phyloP scores from a whole-genome alignment of 2,888 invertebrate species.

The Siphonodentalium dalli region DNA sequence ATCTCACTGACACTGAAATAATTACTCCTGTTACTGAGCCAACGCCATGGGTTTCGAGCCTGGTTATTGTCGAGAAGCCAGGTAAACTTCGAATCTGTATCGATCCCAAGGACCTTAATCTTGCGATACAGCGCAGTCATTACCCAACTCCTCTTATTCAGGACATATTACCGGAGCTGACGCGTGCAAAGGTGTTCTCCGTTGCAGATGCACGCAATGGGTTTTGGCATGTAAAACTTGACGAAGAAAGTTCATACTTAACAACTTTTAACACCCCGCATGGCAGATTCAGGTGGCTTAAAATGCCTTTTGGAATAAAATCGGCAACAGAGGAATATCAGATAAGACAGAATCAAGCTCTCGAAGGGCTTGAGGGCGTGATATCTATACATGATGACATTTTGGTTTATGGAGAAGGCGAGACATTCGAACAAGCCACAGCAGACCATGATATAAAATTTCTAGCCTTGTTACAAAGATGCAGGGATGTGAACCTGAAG shows the following conservation, averaged over 20 bases:
- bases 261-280: slow-evolving; percentile 35
- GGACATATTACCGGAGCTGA: slow-evolving; percentile 30
- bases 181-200: slow-evolving; percentile 29
- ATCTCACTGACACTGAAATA: slow-evolving; percentile 12
- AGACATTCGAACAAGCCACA: slow-evolving; percentile 19
- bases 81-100: slow-evolving; percentile 28
- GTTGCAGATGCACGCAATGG: slow-evolving; percentile 27
- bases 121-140: slow-evolving; percentile 22
- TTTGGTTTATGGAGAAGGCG: slow-evolving; percentile 25
- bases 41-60: slow-evolving; percentile 31
- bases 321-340: slow-evolving; percentile 32
- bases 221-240: slow-evolving; percentile 29
- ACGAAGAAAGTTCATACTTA: slow-evolving; percentile 26
- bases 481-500: slow-evolving; percentile 16
- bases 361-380: slow-evolving; percentile 31
- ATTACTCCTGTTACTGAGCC: slow-evolving; percentile 26
- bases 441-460: slow-evolving; percentile 27
- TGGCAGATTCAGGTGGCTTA: slow-evolving; percentile 31
- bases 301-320: slow-evolving; percentile 34
- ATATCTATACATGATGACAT: slow-evolving; percentile 33
- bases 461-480: slow-evolving; percentile 15
- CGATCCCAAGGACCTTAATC: slow-evolving; percentile 32
- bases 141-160: slow-evolving; percentile 30
- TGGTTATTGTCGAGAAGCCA: slow-evolving; percentile 25
- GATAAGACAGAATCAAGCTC: slow-evolving; percentile 20